Conservation (phyloP, 2,888 invertebrate species). For the Mesorhabditis belari region DNA sequence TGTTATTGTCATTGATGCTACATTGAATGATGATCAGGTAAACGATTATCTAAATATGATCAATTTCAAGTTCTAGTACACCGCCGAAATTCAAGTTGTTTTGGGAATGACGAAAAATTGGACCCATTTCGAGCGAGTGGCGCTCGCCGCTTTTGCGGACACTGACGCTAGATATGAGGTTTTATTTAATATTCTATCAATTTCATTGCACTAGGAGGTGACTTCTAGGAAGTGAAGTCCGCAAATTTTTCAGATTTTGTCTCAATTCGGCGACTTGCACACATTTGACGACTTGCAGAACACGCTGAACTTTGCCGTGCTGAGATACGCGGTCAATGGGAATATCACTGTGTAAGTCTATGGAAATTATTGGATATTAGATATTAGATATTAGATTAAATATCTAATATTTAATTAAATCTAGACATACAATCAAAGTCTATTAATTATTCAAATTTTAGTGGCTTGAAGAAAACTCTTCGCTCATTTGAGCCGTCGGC, state of each 20-base stretch:
- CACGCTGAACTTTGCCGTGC: not conserved
- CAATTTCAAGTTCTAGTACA: not conserved
- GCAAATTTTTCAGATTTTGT: too few relatives aligned
- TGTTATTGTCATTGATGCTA: not conserved
- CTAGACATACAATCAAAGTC: too few relatives aligned
- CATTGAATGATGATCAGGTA: too few relatives aligned
- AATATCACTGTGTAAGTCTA: not conserved
- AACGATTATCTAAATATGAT: not conserved
- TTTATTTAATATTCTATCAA: too few relatives aligned
- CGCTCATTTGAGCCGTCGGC: not conserved
- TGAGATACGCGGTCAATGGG: not conserved
- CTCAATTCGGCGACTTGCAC: not conserved
- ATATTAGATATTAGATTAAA: too few relatives aligned
- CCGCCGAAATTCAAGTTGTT: not conserved
- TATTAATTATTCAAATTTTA: not conserved
- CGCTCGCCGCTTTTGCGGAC: not conserved
- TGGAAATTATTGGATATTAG: too few relatives aligned
- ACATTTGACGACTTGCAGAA: not conserved
- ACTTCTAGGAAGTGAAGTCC: too few relatives aligned
- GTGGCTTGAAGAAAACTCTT: not conserved
- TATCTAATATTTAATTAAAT: too few relatives aligned
- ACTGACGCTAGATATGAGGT: not conserved
- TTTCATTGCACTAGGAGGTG: too few relatives aligned
- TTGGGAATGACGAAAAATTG: not conserved
- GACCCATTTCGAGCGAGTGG: not conserved